Evolutionary conservation across 1,140 invertebrate genomes (phyloP), one percentile per base, ranked within the genome.

Genomic region (Diploscapter pachys): DNA sequence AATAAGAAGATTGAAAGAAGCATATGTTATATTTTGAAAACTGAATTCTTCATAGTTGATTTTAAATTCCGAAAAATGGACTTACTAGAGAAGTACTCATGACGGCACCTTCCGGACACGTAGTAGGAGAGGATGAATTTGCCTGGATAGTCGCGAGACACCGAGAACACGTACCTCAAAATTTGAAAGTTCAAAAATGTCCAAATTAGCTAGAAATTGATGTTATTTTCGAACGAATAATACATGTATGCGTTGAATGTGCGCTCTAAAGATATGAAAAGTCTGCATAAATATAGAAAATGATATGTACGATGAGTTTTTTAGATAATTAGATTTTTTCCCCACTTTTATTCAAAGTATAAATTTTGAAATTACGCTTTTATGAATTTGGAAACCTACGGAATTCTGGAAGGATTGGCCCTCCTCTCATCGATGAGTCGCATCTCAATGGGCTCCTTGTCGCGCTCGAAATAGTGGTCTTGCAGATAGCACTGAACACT

Each of bases 81-180:
- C 11, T 8, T 5, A 64, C 48, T 31, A 0, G 93, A 92, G 0
- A 98, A 89, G 83, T 92, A 97, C 86, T 99, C 8, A 48, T 50
- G 31, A 6, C 51, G 31, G 1, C 31, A 48, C 11, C 6, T 5
- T 50, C 48, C 49, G 0, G 93, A 92, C 0, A 98, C 89, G 83
- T 92, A 97, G 86, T 99, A 99, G 0, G 94, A 95, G 0, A 99
- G 87, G 57, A 98, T 83, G 84, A 99, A 99, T 84, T 96, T 94
- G 6, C 96, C 96, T 0, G 97, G 95, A 84, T 92, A 93, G 83
- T 92, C 92, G 86, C 80, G 79, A n/a, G 82, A 80, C 4, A 84
- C 78, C 70, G 85, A 90, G 81, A 85, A 87, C 83, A 82, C 77
- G 61, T 84, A 84, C 31, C 81, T 85, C 51, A 80, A 78, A 53